Percentiles rank a stretch among this genome's conserved stretches.
phyloP scores from a whole-genome alignment of 2,113 vertebrate species.

The Scartelaos histophorus region DNA sequence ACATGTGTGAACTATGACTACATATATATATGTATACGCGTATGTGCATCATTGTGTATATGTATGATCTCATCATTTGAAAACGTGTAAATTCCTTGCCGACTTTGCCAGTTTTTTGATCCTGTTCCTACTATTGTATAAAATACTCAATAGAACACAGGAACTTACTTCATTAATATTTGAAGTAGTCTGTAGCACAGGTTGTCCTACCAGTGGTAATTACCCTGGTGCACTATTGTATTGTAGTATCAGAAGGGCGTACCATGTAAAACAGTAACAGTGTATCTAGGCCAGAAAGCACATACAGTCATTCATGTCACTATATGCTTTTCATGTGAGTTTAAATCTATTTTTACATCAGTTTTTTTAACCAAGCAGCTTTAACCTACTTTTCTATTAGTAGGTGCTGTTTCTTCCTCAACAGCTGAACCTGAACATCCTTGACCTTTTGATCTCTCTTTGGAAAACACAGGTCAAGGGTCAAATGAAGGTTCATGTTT shows the following conservation, averaged over 20 bases:
- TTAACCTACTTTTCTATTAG: slow-evolving; percentile 6
- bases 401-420: background rate
- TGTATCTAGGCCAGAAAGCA: background rate
- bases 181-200: background rate
- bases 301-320: background rate
- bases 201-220: background rate
- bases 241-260: background rate
- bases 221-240: background rate
- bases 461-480: background rate
- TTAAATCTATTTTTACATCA: background rate
- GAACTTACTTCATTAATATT: background rate
- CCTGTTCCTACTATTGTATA: too few relatives aligned
- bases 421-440: slow-evolving; percentile 22
- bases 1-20: too few relatives aligned
- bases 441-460: slow-evolving; percentile 27
- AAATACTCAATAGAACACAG: too few relatives aligned
- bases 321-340: background rate
- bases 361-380: background rate
- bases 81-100: too few relatives aligned
- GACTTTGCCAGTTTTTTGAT: too few relatives aligned
- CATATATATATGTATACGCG: too few relatives aligned
- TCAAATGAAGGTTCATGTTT: slow-evolving; percentile 6
- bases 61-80: too few relatives aligned
- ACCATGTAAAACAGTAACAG: background rate
- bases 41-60: too few relatives aligned